Evolutionary conservation across 1,140 invertebrate genomes (phyloP).

Genomic region (Octopus sinensis): DNA sequence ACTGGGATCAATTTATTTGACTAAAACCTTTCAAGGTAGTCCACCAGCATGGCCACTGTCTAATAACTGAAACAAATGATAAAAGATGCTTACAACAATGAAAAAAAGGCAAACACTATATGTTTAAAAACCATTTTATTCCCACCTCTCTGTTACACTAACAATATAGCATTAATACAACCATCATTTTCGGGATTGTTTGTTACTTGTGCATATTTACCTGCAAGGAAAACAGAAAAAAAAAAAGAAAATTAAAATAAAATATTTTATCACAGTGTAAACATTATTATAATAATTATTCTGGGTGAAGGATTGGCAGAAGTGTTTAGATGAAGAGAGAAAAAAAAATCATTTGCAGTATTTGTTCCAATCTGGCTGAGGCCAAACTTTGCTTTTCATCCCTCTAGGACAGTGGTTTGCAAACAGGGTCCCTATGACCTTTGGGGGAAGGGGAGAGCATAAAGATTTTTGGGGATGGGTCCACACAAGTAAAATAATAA

Average conservation of each 20-base stretch:
- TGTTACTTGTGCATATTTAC: constrained; percentile 98
- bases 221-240: constrained; percentile 33
- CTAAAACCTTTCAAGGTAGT: too few species aligned
- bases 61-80: too few species aligned
- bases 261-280: not conserved
- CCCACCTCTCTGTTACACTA: constrained; percentile 70
- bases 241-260: constrained; percentile 2
- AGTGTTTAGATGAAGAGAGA: not conserved
- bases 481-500: too few species aligned
- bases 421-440: too few species aligned
- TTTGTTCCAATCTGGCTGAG: not conserved
- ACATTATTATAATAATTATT: not conserved
- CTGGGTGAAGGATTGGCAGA: too few species aligned
- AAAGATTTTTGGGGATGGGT: too few species aligned
- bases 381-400: not conserved
- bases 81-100: too few species aligned
- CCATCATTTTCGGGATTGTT: constrained; percentile 99
- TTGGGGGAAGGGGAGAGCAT: too few species aligned
- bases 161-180: constrained; percentile 96
- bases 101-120: too few species aligned
- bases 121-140: too few species aligned
- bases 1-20: too few species aligned
- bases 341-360: not conserved
- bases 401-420: not conserved
- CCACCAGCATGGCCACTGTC: too few species aligned